These are phyloP conservation scores for Rhabdomys pumilio DNA, from an alignment of 2,797 vertebrate species.

Conservation along the genomic window DNA sequence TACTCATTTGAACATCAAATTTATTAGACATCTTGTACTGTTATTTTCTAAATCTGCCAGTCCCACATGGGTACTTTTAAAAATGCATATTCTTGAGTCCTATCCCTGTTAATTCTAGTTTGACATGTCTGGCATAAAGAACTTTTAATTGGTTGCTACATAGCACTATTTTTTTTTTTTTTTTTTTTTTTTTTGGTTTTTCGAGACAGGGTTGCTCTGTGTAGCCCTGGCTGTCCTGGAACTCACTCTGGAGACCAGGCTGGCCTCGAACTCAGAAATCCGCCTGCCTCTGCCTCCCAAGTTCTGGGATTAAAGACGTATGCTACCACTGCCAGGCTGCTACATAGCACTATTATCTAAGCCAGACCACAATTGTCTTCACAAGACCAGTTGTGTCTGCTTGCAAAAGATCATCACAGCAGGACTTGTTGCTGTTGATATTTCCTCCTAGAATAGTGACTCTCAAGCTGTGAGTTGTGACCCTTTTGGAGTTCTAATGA, in stretches of 20 bases:
- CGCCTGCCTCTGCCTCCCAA: too few species aligned
- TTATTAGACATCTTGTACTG: slow-evolving; percentile 35
- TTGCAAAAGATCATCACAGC: not conserved
- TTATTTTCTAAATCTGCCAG: slow-evolving; percentile 48
- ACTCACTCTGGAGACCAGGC: too few species aligned
- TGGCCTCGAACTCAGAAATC: too few species aligned
- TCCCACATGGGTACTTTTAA: not conserved
- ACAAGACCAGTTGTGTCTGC: not conserved
- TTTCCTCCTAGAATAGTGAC: not conserved
- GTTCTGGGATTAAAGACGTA: too few species aligned
- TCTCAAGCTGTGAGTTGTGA: not conserved
- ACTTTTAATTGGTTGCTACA: not conserved
- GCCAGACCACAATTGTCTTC: not conserved
- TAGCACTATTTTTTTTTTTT: not conserved
- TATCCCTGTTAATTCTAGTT: slow-evolving; percentile 31
- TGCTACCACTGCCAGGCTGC: not conserved
- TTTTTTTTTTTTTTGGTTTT: too few species aligned
- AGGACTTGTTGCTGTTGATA: not conserved
- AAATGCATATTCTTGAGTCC: slow-evolving; percentile 3
- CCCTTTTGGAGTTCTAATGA: not conserved
- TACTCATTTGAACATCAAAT: slow-evolving; percentile 10
- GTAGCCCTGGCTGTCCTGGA: too few species aligned
- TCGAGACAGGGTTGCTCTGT: too few species aligned
- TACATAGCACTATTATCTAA: not conserved
- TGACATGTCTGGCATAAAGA: not conserved